Percentiles rank a stretch among this genome's conserved stretches.
phyloP scores from a whole-genome alignment of 2,888 invertebrate species.

The Ariolimax columbianus region DNA sequence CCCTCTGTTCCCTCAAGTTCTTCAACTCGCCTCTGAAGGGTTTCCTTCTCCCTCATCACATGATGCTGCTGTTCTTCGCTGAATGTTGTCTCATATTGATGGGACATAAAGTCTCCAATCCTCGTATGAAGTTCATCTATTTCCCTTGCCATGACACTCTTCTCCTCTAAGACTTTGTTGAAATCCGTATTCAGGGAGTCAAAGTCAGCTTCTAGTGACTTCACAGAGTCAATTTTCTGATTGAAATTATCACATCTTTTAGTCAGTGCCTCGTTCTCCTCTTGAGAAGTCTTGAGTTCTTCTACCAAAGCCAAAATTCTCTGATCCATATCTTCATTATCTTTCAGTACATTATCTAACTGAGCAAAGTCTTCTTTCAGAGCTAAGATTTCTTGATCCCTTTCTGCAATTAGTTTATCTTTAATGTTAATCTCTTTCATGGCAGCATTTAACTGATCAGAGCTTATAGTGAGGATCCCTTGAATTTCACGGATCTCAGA shows the following conservation, averaged over 20 bases:
- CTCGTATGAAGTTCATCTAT: conserved; percentile 72
- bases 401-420: neutral
- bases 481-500: conserved; percentile 37
- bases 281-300: conserved; percentile 49
- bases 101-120: conserved; percentile 58
- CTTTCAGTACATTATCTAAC: conserved; percentile 41
- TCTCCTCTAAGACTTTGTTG: conserved; percentile 69
- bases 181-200: conserved; percentile 69
- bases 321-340: conserved; percentile 28
- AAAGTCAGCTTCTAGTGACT: conserved; percentile 64
- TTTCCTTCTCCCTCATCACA: conserved; percentile 64
- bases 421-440: conserved; percentile 21
- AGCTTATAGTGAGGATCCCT: neutral
- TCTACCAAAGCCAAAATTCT: conserved; percentile 13
- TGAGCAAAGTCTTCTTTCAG: conserved; percentile 34
- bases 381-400: neutral
- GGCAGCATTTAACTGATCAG: neutral
- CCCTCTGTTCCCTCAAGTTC: conserved; percentile 66
- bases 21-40: conserved; percentile 61
- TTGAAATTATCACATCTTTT: conserved; percentile 55
- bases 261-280: conserved; percentile 44
- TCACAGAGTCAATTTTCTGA: conserved; percentile 55
- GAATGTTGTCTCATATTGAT: conserved; percentile 52
- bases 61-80: conserved; percentile 65
- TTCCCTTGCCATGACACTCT: conserved; percentile 70